Conservation (phyloP, 1,140 invertebrate genomes). For the Vanessa atalanta region DNA sequence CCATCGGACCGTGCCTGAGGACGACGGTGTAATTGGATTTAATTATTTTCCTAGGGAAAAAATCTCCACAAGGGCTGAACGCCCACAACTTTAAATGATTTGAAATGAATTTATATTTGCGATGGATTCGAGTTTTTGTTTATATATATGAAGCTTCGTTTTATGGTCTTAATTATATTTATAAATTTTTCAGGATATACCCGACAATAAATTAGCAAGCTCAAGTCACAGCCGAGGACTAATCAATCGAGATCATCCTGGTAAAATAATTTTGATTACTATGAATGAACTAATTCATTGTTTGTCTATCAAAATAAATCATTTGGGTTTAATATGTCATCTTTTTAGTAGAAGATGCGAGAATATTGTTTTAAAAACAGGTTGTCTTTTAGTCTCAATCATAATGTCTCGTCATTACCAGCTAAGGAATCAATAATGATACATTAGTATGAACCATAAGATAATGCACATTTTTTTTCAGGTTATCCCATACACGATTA, state of each 20-base stretch:
- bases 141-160: too few relatives aligned
- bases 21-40: conserved; percentile 58
- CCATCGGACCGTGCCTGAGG: conserved; percentile 49
- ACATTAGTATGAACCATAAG: neutral
- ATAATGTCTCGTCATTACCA: neutral
- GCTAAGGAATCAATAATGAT: too few relatives aligned
- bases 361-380: too few relatives aligned
- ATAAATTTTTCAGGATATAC: conserved; percentile 51
- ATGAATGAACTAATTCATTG: too few relatives aligned
- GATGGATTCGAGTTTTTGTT: too few relatives aligned
- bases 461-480: conserved; percentile 4
- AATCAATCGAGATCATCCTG: conserved; percentile 55
- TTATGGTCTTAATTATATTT: neutral
- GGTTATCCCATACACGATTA: conserved; percentile 49
- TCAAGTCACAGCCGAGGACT: conserved; percentile 61
- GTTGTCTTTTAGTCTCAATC: too few relatives aligned
- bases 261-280: conserved; percentile 33
- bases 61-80: conserved; percentile 1
- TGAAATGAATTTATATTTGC: neutral
- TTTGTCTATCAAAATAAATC: too few relatives aligned
- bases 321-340: too few relatives aligned
- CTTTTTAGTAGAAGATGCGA: too few relatives aligned
- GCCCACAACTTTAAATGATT: neutral
- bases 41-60: conserved; percentile 51
- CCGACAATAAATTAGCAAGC: conserved; percentile 57